A percentile compares a stretch with the other conserved stretches of the same genome.
Evolutionary conservation across 2,888 invertebrate species (phyloP).

Genomic region (Netelia melanura): DNA sequence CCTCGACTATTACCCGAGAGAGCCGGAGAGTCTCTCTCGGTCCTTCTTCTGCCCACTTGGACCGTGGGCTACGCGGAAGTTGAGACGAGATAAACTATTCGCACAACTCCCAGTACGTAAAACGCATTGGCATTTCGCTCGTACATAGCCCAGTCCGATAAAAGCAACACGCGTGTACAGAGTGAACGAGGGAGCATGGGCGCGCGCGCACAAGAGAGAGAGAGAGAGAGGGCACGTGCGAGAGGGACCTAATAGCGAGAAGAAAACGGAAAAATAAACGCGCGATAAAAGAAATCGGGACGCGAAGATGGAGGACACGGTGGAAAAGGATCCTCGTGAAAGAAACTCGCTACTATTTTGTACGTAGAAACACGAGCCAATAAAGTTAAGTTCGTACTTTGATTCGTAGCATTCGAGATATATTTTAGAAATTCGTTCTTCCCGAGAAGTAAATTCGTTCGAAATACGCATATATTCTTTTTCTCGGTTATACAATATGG

Average conservation of each 20-base stretch:
- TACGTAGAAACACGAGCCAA: background rate
- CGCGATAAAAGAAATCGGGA: slow-evolving; percentile 42
- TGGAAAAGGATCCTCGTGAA: background rate
- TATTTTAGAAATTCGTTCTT: slow-evolving; percentile 14
- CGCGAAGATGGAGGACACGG: slow-evolving; percentile 7
- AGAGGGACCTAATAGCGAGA: background rate
- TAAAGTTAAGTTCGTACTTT: background rate
- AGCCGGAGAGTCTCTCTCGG: slow-evolving; percentile 40
- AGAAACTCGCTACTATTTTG: background rate
- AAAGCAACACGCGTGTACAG: slow-evolving; percentile 30
- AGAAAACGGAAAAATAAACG: slow-evolving; percentile 33
- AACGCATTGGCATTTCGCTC: slow-evolving; percentile 40
- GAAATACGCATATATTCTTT: slow-evolving; percentile 19
- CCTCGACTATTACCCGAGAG: slow-evolving; percentile 27
- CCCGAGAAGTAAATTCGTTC: slow-evolving; percentile 6
- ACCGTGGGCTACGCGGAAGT: slow-evolving; percentile 60
- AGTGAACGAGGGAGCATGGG: slow-evolving; percentile 6
- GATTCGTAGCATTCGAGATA: slow-evolving; percentile 7
- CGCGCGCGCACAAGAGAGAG: background rate
- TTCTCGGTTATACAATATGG: background rate
- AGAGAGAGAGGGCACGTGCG: background rate
- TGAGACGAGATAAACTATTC: slow-evolving; percentile 65
- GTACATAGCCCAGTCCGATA: slow-evolving; percentile 22
- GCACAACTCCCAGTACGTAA: slow-evolving; percentile 36
- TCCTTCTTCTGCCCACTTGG: slow-evolving; percentile 35